These are phyloP conservation scores for Diplazon laetatorius DNA, from an alignment of 2,888 invertebrate genomes.

Conservation along the genomic window DNA sequence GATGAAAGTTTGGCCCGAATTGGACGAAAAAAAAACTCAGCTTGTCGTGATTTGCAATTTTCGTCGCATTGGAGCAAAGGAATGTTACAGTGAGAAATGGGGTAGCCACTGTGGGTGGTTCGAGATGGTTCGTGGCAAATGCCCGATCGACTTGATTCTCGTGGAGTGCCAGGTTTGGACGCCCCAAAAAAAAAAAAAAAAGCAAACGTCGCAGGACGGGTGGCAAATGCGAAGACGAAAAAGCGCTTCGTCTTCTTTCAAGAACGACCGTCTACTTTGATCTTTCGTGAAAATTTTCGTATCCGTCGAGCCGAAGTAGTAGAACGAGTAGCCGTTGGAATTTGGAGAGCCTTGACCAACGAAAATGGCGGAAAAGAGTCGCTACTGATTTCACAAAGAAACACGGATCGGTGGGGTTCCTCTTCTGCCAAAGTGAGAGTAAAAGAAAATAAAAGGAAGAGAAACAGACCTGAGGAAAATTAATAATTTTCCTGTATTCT, in stretches of 20 bases:
- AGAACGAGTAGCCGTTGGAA: constrained; percentile 50
- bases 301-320: constrained; percentile 54
- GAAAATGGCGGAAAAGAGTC: constrained; percentile 69
- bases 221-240: constrained; percentile 8
- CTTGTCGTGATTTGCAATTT: neutral
- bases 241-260: constrained; percentile 60
- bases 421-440: no score
- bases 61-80: no score
- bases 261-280: constrained; percentile 65
- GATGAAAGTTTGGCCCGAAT: no score
- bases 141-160: constrained; percentile 41
- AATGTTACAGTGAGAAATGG: no score
- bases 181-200: constrained; percentile 15
- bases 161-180: constrained; percentile 36
- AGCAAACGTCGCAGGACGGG: neutral
- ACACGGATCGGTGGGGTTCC: constrained; percentile 66
- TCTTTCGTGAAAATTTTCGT: constrained; percentile 64
- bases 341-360: constrained; percentile 55
- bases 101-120: neutral
- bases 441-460: no score
- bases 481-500: no score
- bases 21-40: neutral
- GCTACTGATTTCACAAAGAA: constrained; percentile 77
- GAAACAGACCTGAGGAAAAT: no score
- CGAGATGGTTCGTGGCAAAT: constrained; percentile 39